Conservation (phyloP, 2,113 vertebrate species). For the Ictalurus furcatus region DNA sequence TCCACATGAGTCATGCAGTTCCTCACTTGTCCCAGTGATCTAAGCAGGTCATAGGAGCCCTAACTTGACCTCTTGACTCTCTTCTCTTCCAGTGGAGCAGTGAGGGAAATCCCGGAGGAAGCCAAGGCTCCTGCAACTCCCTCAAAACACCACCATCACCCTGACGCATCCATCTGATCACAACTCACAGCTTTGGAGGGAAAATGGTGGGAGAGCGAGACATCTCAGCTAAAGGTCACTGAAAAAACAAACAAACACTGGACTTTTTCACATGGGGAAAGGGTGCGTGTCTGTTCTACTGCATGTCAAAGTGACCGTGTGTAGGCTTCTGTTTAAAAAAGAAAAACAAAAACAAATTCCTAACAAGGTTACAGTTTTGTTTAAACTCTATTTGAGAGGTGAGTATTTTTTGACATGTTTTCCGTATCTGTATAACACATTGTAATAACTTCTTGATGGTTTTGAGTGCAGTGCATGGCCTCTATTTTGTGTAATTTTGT, state of each 20-base stretch:
- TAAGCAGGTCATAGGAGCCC: not conserved
- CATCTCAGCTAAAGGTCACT: constrained; percentile 37
- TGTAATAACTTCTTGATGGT: constrained; percentile 47
- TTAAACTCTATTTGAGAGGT: constrained; percentile 49
- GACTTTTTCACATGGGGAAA: constrained; percentile 27
- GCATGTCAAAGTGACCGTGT: constrained; percentile 53
- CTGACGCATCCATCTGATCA: constrained; percentile 6
- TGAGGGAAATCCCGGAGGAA: constrained; percentile 41
- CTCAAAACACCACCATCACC: constrained; percentile 55
- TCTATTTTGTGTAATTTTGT: constrained; percentile 55
- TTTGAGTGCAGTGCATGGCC: constrained; percentile 52
- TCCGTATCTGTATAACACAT: constrained; percentile 45
- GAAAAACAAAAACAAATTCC: not conserved
- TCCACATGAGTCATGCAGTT: not conserved
- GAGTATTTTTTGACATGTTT: constrained; percentile 58
- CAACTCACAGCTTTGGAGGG: not conserved
- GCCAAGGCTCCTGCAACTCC: constrained; percentile 54
- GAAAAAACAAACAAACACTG: constrained; percentile 1
- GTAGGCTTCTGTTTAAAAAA: constrained; percentile 33
- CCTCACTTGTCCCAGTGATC: not conserved
- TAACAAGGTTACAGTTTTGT: constrained; percentile 28
- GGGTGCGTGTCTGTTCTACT: constrained; percentile 36
- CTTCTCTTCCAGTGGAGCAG: constrained; percentile 54
- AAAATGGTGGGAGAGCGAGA: constrained; percentile 8
- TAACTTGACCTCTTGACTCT: constrained; percentile 21